Conservation (phyloP, 2,797 vertebrate species). For the Sciaenops ocellatus region DNA sequence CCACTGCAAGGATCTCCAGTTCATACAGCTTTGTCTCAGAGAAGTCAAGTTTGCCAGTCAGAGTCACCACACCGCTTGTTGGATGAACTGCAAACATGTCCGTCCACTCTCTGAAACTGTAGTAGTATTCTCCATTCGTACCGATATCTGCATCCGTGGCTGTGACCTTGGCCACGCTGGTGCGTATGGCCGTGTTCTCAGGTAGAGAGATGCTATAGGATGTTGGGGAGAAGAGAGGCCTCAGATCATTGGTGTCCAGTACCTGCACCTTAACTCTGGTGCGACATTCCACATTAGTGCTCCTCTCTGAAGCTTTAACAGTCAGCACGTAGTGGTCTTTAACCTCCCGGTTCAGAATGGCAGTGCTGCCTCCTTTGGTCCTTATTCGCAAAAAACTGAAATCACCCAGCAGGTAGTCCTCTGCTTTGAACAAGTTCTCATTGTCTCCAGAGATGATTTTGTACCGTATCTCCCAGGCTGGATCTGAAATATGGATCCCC, state of each 20-base stretch:
- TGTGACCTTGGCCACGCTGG: constrained; percentile 93
- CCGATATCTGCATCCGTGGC: constrained; percentile 98
- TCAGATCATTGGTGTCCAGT: constrained; percentile 97
- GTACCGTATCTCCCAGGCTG: constrained; percentile 94
- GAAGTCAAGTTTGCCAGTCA: constrained; percentile 94
- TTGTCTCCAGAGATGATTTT: constrained; percentile 98
- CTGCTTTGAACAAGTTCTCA: constrained; percentile 99
- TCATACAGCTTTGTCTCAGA: constrained; percentile 90
- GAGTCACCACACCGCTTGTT: constrained; percentile 93
- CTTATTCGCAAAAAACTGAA: constrained; percentile 98
- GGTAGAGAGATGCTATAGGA: constrained; percentile 96
- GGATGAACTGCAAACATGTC: constrained; percentile 98
- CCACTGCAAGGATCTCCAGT: constrained; percentile 96
- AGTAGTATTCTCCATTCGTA: constrained; percentile 99
- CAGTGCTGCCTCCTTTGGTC: constrained; percentile 99
- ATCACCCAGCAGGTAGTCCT: constrained; percentile 95
- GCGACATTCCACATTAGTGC: constrained; percentile 89
- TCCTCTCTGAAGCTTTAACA: constrained; percentile 94
- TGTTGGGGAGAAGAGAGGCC: constrained; percentile 97
- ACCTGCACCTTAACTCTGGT: constrained; percentile 92
- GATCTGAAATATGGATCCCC: constrained; percentile 92
- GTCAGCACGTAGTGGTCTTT: constrained; percentile 94
- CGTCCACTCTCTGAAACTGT: constrained; percentile 96
- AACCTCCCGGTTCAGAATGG: constrained; percentile 98
- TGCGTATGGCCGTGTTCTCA: constrained; percentile 94